These are phyloP conservation scores for Pristiophorus japonicus DNA, from an alignment of 2,113 vertebrate species.

Conservation along the genomic window DNA sequence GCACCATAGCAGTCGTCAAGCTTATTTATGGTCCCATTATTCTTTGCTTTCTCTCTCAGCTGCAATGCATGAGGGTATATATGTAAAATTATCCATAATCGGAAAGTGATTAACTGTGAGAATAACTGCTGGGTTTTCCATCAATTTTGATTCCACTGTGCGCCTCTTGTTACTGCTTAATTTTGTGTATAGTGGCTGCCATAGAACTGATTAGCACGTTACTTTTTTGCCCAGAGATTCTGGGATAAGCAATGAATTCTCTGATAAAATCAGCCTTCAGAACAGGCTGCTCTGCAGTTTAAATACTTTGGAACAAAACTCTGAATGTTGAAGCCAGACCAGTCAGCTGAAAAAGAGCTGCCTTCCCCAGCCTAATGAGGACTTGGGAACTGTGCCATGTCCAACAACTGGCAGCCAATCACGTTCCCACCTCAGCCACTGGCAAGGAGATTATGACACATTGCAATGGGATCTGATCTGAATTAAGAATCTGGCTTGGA, in stretches of 20 bases:
- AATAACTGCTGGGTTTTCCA: not conserved
- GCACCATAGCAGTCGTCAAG: not conserved
- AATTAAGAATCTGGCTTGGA: slow-evolving; percentile 9
- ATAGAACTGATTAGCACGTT: not conserved
- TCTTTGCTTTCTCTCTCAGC: not conserved
- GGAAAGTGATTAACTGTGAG: not conserved
- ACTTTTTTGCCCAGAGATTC: not conserved
- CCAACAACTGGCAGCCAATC: not conserved
- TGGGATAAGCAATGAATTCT: not conserved
- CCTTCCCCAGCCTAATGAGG: not conserved
- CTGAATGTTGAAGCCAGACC: not conserved
- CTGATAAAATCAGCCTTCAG: not conserved
- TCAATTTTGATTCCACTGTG: not conserved
- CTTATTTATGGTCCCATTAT: not conserved
- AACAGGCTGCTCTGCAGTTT: not conserved
- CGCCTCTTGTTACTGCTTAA: not conserved
- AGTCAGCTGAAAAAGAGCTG: not conserved
- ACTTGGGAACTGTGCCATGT: not conserved
- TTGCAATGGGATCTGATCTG: not conserved
- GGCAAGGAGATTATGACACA: not conserved
- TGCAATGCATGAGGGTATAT: not conserved
- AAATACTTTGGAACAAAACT: not conserved
- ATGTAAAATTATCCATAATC: not conserved
- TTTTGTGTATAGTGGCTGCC: not conserved
- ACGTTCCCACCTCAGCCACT: not conserved